Evolutionary conservation across 1,140 invertebrate genomes (phyloP), one percentile per base, ranked within the genome.

Genomic region (Drosophila pseudoobscura): DNA sequence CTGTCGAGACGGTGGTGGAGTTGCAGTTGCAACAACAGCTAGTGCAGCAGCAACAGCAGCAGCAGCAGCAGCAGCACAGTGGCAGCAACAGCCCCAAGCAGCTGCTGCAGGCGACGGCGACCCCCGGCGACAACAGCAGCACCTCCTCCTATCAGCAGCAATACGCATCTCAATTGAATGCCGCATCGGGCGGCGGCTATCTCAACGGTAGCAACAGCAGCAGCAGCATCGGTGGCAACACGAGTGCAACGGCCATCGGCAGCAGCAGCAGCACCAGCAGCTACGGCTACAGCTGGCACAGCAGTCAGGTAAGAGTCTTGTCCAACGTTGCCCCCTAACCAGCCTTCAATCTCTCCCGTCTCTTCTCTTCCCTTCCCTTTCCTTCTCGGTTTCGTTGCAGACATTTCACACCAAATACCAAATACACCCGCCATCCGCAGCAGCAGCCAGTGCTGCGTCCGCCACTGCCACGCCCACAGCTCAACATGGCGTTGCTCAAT

Each of bases 371-470:
- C 22, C 4, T 24, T 24, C 24, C 5, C 24, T 24, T 20, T 2
- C 20, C 20, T 3, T 26, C 63, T 57, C 46, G 22, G 26, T 60
- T 49, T 49, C 43, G 8, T 29, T n/a, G 2, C 88, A 92, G 76
- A 82, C 79, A 76, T 89, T 82, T 80, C 90, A 91, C 79, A 82
- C 77, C 58, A 91, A 79, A 91, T 91, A 82, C 92, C 92, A 91
- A 91, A 85, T 93, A 92, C 84, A 90, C 78, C 79, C 91, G 87
- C 80, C 92, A 87, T 77, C 92, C 74, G 91, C 53, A 44, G 56
- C 60, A 50, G 65, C 70, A 31, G 46, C 78, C 43, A 39, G 35
- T 39, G 35, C 35, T 39, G 53, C 79, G 47, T 60, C 72, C 29
- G 73, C 50, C 35, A 85, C 83, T 88, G 82, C 82, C 82, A 88